Conservation (phyloP, 2,113 vertebrate genomes). For the Taurulus bubalis region DNA sequence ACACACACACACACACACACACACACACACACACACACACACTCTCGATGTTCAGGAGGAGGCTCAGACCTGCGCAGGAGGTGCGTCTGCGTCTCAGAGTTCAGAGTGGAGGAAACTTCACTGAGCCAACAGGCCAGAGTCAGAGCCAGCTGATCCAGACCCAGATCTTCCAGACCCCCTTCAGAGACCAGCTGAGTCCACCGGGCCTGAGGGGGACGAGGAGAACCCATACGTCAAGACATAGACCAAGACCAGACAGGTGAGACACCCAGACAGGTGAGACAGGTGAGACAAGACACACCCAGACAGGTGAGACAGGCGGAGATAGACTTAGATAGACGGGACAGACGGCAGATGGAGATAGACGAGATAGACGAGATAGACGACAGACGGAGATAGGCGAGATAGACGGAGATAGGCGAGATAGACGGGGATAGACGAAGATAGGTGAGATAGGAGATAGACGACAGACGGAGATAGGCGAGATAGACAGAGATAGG, state of each 20-base stretch:
- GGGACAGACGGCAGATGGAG: too few species aligned
- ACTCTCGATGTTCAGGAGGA: too few species aligned
- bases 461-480: too few species aligned
- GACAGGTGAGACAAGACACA: not conserved
- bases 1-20: too few species aligned
- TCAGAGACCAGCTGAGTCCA: slow-evolving; percentile 85
- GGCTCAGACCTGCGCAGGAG: slow-evolving; percentile 83
- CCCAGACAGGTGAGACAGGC: too few species aligned
- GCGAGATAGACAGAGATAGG: not conserved
- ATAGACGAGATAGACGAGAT: not conserved
- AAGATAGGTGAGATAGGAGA: too few species aligned
- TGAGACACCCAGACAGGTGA: not conserved
- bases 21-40: too few species aligned
- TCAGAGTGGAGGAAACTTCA: slow-evolving; percentile 83
- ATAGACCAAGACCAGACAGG: not conserved
- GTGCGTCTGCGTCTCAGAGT: slow-evolving; percentile 75
- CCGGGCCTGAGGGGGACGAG: slow-evolving; percentile 77
- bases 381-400: too few species aligned
- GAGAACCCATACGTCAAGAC: not conserved
- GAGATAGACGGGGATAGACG: too few species aligned
- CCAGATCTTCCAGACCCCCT: slow-evolving; percentile 76
- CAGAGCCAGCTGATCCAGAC: slow-evolving; percentile 81
- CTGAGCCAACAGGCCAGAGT: slow-evolving; percentile 89
- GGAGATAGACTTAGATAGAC: not conserved
- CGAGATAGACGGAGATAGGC: too few species aligned